phyloP scores from a whole-genome alignment of 2,797 vertebrate genomes.

The Coregonus ussuriensis region DNA sequence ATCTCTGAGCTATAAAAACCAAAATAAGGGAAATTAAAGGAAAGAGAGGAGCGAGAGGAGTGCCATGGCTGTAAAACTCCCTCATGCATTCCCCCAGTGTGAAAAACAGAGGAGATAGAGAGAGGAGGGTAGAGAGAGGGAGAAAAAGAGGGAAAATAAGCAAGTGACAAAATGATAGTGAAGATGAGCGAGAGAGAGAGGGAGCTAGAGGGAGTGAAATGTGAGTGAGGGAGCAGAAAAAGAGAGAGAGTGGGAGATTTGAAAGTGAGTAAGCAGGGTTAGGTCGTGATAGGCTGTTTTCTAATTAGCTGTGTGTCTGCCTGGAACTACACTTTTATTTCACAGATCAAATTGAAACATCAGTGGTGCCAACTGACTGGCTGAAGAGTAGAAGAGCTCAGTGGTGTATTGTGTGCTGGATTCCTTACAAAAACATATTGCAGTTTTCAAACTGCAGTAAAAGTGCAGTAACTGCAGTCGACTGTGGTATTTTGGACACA shows the following conservation, averaged over 20 bases:
- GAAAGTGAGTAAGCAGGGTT: not conserved
- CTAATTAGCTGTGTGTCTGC: conserved; percentile 14
- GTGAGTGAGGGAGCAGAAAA: conserved; percentile 5
- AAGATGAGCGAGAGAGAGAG: not conserved
- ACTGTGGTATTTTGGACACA: too few relatives aligned
- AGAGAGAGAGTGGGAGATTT: not conserved
- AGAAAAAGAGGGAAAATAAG: conserved; percentile 10
- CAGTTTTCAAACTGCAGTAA: too few relatives aligned
- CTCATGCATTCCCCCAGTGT: not conserved
- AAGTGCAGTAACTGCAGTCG: too few relatives aligned
- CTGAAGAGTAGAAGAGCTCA: conserved; percentile 2
- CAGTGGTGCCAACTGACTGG: too few relatives aligned
- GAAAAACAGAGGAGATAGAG: not conserved
- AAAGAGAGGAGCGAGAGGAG: not conserved
- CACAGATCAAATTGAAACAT: not conserved
- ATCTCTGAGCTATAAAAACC: not conserved
- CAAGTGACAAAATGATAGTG: conserved; percentile 9
- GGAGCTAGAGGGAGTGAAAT: too few relatives aligned
- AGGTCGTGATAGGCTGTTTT: not conserved
- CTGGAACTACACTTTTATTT: not conserved
- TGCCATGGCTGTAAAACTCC: not conserved
- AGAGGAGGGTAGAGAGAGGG: not conserved
- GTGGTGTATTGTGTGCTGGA: not conserved
- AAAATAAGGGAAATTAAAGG: conserved; percentile 6
- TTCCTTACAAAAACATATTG: too few relatives aligned